A percentile compares a stretch with the other conserved stretches of the same genome.
These are phyloP conservation scores for Artibeus jamaicensis DNA, from an alignment of 2,797 vertebrate species.

Conservation along the genomic window DNA sequence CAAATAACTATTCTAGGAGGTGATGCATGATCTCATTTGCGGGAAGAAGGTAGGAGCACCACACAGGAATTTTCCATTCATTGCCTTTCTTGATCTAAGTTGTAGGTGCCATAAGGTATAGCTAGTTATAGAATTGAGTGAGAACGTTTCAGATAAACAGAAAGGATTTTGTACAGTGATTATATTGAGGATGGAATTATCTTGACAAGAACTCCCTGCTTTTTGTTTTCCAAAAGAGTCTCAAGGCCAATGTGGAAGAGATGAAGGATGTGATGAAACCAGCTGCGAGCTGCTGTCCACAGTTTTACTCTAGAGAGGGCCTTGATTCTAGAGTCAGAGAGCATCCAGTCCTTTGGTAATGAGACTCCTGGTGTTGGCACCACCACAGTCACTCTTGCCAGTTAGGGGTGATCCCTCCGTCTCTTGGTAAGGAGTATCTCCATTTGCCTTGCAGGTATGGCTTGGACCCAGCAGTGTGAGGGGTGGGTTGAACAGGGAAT, in stretches of 20 bases:
- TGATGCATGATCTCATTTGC: neutral
- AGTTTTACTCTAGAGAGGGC: neutral
- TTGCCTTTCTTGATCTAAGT: neutral
- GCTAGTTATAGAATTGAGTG: neutral
- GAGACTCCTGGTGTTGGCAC: neutral
- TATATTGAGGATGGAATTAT: neutral
- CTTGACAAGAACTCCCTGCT: neutral
- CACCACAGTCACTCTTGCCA: neutral
- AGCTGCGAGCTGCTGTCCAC: neutral
- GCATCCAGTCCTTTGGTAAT: neutral
- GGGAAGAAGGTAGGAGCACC: neutral
- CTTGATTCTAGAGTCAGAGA: slow-evolving; percentile 17
- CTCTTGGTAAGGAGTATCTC: neutral
- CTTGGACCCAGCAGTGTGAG: neutral
- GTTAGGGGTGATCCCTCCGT: neutral
- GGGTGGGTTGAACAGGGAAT: neutral
- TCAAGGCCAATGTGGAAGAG: neutral
- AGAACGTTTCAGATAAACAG: neutral
- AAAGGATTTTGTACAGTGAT: slow-evolving; percentile 25
- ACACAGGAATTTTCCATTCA: neutral
- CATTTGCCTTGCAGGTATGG: neutral
- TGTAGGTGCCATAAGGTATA: neutral
- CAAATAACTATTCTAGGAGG: neutral
- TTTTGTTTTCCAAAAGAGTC: slow-evolving; percentile 41
- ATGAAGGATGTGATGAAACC: slow-evolving; percentile 18